phyloP scores from a whole-genome alignment of 2,888 invertebrate genomes.

The Noctua pronuba region DNA sequence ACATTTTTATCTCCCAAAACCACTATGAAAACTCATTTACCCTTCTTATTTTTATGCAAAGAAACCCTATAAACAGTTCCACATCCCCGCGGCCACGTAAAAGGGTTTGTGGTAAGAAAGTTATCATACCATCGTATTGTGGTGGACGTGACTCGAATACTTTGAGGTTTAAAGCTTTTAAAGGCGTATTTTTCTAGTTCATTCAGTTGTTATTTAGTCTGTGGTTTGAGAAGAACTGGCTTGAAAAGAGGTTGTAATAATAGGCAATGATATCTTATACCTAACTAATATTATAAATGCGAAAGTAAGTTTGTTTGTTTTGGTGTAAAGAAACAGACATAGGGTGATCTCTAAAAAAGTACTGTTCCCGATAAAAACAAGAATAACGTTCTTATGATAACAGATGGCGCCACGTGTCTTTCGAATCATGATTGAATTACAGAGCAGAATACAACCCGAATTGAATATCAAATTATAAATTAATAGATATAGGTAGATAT shows the following conservation, averaged over 20 bases:
- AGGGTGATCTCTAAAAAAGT: no score
- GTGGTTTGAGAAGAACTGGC: background rate
- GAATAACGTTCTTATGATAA: no score
- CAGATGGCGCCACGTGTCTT: no score
- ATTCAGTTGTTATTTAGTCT: background rate
- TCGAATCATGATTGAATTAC: no score
- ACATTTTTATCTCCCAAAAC: background rate
- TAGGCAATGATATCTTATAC: no score
- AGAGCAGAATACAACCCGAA: no score
- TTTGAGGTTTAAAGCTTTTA: slow-evolving; percentile 9
- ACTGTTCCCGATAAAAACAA: no score
- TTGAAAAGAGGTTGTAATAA: background rate
- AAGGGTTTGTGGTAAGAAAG: slow-evolving; percentile 51
- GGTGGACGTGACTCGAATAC: slow-evolving; percentile 51
- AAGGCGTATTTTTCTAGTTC: slow-evolving; percentile 2
- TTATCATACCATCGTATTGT: slow-evolving; percentile 53
- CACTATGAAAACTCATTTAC: slow-evolving; percentile 12
- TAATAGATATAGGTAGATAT: no score
- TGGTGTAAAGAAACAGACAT: no score
- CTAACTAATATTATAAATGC: no score
- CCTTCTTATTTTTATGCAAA: slow-evolving; percentile 43
- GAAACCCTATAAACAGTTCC: slow-evolving; percentile 16
- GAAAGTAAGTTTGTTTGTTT: no score
- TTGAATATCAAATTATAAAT: no score
- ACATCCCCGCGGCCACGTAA: slow-evolving; percentile 34